Evolutionary conservation across 2,113 vertebrate species (phyloP).

Genomic region (Caranx melampygus): DNA sequence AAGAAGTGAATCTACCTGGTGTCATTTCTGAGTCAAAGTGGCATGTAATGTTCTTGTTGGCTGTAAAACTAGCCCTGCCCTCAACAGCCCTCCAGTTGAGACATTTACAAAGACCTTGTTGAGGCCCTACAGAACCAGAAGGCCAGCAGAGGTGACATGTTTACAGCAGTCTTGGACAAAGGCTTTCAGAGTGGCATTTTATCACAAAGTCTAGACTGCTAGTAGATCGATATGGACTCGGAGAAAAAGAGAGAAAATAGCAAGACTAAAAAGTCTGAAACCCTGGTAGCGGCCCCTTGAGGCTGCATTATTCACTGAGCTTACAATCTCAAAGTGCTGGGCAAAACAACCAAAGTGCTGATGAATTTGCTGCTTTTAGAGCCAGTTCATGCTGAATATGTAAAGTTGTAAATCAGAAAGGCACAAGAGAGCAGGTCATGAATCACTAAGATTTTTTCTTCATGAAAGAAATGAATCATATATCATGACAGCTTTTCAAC

Average conservation of each 20-base stretch:
- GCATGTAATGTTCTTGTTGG: conserved; percentile 33
- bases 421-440: background rate
- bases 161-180: conserved; percentile 67
- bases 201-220: conserved; percentile 66
- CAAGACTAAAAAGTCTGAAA: conserved; percentile 35
- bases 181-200: conserved; percentile 64
- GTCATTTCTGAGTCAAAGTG: conserved; percentile 30
- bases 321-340: conserved; percentile 1
- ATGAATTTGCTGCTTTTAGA: background rate
- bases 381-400: background rate
- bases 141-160: conserved; percentile 60
- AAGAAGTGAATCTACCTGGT: background rate
- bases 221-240: conserved; percentile 54
- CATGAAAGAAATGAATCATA: background rate
- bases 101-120: conserved; percentile 67
- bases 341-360: conserved; percentile 5
- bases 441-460: background rate
- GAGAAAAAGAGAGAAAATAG: conserved; percentile 3
- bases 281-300: background rate
- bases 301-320: conserved; percentile 36
- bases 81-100: conserved; percentile 46
- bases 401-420: background rate
- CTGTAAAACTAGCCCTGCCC: conserved; percentile 47
- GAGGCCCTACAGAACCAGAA: conserved; percentile 44
- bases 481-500: background rate